These are phyloP conservation scores for Dendrocincla fuliginosa DNA, from an alignment of 2,797 vertebrate species.

Conservation along the genomic window DNA sequence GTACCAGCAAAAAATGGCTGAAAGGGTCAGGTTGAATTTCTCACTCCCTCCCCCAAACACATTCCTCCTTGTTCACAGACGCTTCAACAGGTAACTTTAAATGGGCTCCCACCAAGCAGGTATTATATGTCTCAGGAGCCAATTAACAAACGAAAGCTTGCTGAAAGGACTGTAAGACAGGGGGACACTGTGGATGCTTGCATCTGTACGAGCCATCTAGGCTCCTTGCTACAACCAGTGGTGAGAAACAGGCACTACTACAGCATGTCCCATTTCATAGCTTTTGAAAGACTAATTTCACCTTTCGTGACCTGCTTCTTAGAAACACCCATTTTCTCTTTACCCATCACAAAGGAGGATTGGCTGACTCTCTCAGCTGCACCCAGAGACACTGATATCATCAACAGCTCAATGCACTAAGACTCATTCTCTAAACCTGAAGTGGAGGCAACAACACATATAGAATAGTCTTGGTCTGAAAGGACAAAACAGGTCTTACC, in stretches of 20 bases:
- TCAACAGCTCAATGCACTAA: not conserved
- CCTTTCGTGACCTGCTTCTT: not conserved
- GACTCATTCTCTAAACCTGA: not conserved
- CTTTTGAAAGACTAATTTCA: not conserved
- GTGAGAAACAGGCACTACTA: not conserved
- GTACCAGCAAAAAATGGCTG: not conserved
- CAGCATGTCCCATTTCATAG: not conserved
- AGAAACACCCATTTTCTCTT: not conserved
- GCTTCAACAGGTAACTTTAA: not conserved
- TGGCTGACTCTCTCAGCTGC: not conserved
- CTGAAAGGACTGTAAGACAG: not conserved
- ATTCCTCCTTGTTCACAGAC: not conserved
- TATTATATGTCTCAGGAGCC: not conserved
- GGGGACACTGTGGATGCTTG: not conserved
- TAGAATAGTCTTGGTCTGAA: not conserved
- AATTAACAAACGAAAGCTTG: not conserved
- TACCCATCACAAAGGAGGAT: not conserved
- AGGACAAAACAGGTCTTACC: not conserved
- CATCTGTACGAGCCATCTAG: slow-evolving; percentile 1
- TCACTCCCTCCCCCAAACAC: not conserved
- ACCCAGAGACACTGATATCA: not conserved
- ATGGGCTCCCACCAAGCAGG: not conserved
- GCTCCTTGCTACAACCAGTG: not conserved
- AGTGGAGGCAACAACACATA: not conserved
- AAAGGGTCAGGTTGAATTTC: not conserved